Base-by-base conservation (phyloP, 2,888 invertebrate species). In the Erebia aethiops region DNA sequence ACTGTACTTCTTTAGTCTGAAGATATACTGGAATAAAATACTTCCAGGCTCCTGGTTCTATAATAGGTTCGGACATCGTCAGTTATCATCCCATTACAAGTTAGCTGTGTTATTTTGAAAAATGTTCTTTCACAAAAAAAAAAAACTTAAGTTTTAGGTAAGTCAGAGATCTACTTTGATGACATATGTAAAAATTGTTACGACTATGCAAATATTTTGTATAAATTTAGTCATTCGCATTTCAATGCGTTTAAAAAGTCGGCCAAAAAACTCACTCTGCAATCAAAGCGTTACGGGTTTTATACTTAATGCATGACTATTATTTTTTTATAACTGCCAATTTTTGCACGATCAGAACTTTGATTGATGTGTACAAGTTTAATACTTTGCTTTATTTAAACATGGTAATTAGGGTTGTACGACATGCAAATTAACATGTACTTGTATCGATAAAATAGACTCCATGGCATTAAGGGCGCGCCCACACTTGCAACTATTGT, bases 401-500 rank as follows among this genome's bases (percentile, higher is more conserved):
- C 46, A 49, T 49, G 14, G 18, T 21, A 62, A 62, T 62, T 62
- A 49, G 46, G 61, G 61, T 46, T 9, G 18, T 46, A 46, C 18
- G 18, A 62, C 62, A 62, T 49, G 49, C 21, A 21, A 49, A 62
- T 62, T 11, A 62, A 14, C 62, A 62, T 62, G 62, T 46, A 49
- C 21, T 49, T 14, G 21, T 49, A 46, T 49, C 46, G 14, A 61
- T 61, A 61, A n/a, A 49, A 14, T 61, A 46, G 16, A 61, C 18
- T 61, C 43, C 16, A n/a, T 43, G 61, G 46, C 8, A 61, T 61
- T 46, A 18, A 60, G n/a, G 52, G 26, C 61, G 64, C 54, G 54
- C 54, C 54, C 54, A 54, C 54, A 54, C 11, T 16, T 10, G 18
- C 51, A 51, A 54, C 54, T 54, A 18, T 54, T 10, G 51, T 52